Percentiles rank a stretch among this genome's conserved stretches.
Evolutionary conservation across 2,113 vertebrate species (phyloP).

Genomic region (Ciconia maguari): DNA sequence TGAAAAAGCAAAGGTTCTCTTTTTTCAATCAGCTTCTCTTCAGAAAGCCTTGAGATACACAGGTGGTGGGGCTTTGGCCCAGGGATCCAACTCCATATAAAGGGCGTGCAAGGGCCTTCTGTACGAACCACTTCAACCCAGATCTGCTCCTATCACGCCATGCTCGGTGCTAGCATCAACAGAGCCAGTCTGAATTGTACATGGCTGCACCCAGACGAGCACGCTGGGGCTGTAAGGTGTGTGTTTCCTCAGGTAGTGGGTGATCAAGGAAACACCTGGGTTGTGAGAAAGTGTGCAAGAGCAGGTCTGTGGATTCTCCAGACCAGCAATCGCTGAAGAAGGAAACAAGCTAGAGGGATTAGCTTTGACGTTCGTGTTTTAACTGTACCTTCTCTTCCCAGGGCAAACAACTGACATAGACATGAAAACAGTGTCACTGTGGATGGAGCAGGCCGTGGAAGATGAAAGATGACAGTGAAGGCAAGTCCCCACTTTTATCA

Average conservation of each 20-base stretch:
- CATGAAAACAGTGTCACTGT: not conserved
- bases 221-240: too few relatives aligned
- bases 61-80: not conserved
- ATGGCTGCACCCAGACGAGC: not conserved
- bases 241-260: not conserved
- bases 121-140: not conserved
- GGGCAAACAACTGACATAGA: not conserved
- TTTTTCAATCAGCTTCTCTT: not conserved
- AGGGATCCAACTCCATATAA: not conserved
- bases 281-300: not conserved
- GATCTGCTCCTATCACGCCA: not conserved
- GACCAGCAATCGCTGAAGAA: not conserved
- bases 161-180: not conserved
- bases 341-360: not conserved
- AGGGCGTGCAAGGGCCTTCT: not conserved
- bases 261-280: not conserved
- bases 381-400: not conserved
- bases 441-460: not conserved
- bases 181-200: not conserved
- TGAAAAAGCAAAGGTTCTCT: not conserved
- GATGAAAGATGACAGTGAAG: not conserved
- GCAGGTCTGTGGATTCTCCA: not conserved
- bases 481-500: not conserved
- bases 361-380: accelerated
- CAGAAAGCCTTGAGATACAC: not conserved